These are phyloP conservation scores for Thaumetopoea pityocampa DNA, from an alignment of 1,140 invertebrate species.

Conservation along the genomic window DNA sequence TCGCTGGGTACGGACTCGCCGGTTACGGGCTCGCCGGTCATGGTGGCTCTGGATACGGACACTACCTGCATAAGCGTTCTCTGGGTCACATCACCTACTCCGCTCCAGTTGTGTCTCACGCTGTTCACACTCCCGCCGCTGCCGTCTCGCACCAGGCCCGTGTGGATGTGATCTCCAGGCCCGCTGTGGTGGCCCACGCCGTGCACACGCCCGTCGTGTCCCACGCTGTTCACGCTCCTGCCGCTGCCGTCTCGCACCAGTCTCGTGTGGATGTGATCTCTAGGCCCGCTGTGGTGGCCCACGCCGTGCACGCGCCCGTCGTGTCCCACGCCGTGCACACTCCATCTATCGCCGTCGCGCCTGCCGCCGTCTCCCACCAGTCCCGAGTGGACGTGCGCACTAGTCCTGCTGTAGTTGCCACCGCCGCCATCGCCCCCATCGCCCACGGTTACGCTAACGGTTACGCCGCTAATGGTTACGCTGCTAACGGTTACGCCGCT, in stretches of 20 bases:
- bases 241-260: constrained; percentile 60
- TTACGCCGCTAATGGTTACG: too few relatives aligned
- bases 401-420: constrained; percentile 40
- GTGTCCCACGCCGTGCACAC: constrained; percentile 23
- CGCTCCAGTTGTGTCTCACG: constrained; percentile 26
- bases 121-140: constrained; percentile 35
- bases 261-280: constrained; percentile 50
- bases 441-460: constrained; percentile 19
- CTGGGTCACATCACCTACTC: constrained; percentile 30
- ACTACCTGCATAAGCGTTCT: constrained; percentile 35
- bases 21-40: too few relatives aligned
- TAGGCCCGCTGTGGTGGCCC: constrained; percentile 39
- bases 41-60: too few relatives aligned
- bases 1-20: too few relatives aligned
- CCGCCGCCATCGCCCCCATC: constrained; percentile 21
- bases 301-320: constrained; percentile 22
- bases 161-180: constrained; percentile 42
- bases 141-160: constrained; percentile 52
- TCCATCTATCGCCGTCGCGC: constrained; percentile 29
- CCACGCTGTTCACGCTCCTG: constrained; percentile 33
- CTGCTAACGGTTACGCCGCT: too few relatives aligned
- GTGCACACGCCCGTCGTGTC: constrained; percentile 30
- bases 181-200: constrained; percentile 37
- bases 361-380: constrained; percentile 51
- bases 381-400: constrained; percentile 49